Base-by-base conservation (phyloP, 2,113 vertebrate genomes). In the Stigmatopora argus region DNA sequence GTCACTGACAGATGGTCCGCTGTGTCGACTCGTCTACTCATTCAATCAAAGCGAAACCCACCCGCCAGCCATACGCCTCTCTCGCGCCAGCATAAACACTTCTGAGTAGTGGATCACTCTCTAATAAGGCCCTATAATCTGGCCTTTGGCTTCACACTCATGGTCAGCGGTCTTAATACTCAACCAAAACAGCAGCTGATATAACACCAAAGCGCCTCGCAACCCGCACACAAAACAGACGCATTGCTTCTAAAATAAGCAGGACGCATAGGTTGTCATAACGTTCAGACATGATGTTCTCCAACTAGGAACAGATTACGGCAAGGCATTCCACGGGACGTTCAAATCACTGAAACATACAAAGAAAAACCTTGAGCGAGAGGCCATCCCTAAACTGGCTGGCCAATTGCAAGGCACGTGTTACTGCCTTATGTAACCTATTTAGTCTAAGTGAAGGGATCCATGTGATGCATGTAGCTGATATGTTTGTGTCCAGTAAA, bases 61-160 rank as follows among this genome's bases (percentile, higher is more conserved):
- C 31, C 18, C 46, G 18, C 56, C 1, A 0, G 4, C 58, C 35
- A 57, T 46, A 23, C 41, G 59, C 6, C 38, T 61, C 53, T 61
- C 59, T 45, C 41, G 19, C 13, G n/a, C 59, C 41, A 61, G 59
- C 59, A 61, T 41, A 61, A 61, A 61, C 59, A 61, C 59, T 61
- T 61, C 59, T 61, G 11, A 56, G 64, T 63, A 70, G 52, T 77
- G 69, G 70, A 75, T 81, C 70, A 71, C 75, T 77, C 68, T 82
- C 75, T 75, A 77, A 78, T 77, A 78, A 73, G 68, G 69, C 31
- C 67, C 65, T 77, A 64, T 82, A 88, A 86, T 84, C 83, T 83
- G 70, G 63, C 74, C 46, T 82, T 82, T 83, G 75, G 75, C 78
- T 79, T 76, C 60, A 62, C 56, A 71, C 70, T 77, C 65, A 74